Evolutionary conservation across 2,888 invertebrate genomes (phyloP), one percentile per base, ranked within the genome.

Genomic region (Idaea dimidiata): DNA sequence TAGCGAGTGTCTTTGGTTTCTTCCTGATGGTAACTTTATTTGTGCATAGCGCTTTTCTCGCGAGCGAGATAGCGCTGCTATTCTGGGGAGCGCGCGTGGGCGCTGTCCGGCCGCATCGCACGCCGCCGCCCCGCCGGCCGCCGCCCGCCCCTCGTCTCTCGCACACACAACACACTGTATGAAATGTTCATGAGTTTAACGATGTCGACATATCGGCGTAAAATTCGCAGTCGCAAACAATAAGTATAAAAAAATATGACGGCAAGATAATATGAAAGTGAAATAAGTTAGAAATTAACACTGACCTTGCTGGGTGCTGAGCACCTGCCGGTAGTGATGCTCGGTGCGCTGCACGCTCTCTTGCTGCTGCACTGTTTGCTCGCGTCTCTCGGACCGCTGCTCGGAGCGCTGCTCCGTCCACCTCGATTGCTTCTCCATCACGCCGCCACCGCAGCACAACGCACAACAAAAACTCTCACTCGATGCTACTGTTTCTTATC

Each of bases 241-340:
- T 65, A 72, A 3, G 1, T 24, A 24, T 3, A 59, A 62, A 56
- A 17, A 17, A 1, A 55, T 61, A 66, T 66, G 62, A 64, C 69
- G 63, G 63, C 65, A 63, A 60, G 69, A 66, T 68, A 54, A 66
- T 68, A 54, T 54, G 61, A 31, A 59, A 59, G 56, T 17, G n/a
- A 8, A 2, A 6, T 16, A 60, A 31, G 63, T 57, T 5, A 31
- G 54, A 17, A 32, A 33, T 8, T 0, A 60, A 62, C 59, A 74
- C 78, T 69, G 67, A 78, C 74, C 75, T 74, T 76, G 96, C 88
- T 95, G 95, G 77, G 93, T 91, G 91, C 95, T 55, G 91, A 95
- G 95, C 93, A 96, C 94, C 91, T 97, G 96, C 82, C 96, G 95
- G 91, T 95, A 95, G 88, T 95, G 96, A 88, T 96, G 96, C 93